Percentiles rank a stretch among this genome's conserved stretches.
These are phyloP conservation scores for Pogonocichla stellata DNA, from an alignment of 2,113 vertebrate species.

Conservation along the genomic window DNA sequence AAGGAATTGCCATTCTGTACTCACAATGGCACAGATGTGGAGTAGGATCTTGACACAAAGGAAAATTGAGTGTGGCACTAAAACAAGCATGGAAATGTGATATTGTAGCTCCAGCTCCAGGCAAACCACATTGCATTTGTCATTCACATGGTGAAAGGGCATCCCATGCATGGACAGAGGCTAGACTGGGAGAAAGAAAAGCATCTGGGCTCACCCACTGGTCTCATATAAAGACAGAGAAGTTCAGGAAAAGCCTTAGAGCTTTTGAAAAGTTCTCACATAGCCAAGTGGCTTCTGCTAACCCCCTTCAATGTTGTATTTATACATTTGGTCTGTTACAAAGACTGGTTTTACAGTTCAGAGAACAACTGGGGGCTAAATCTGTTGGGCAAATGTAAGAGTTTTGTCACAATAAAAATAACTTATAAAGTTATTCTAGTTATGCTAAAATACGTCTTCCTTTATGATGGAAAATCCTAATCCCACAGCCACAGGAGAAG, in stretches of 20 bases:
- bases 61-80: background rate
- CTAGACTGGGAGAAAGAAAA: background rate
- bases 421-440: background rate
- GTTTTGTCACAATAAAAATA: background rate
- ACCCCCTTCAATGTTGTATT: background rate
- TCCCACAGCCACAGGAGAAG: background rate
- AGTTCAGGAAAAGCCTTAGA: background rate
- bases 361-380: background rate
- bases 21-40: accelerated
- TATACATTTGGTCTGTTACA: background rate
- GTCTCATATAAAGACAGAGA: background rate
- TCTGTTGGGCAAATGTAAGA: background rate
- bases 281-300: background rate
- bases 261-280: background rate
- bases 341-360: background rate
- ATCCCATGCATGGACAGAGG: background rate
- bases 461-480: background rate
- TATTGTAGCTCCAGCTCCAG: accelerated
- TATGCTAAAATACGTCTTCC: background rate
- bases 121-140: background rate
- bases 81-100: accelerated
- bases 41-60: background rate
- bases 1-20: accelerated
- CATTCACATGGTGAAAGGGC: accelerated
- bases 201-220: background rate